These are phyloP conservation scores for Sphinx pinastri DNA, from an alignment of 2,888 invertebrate species.

Conservation along the genomic window DNA sequence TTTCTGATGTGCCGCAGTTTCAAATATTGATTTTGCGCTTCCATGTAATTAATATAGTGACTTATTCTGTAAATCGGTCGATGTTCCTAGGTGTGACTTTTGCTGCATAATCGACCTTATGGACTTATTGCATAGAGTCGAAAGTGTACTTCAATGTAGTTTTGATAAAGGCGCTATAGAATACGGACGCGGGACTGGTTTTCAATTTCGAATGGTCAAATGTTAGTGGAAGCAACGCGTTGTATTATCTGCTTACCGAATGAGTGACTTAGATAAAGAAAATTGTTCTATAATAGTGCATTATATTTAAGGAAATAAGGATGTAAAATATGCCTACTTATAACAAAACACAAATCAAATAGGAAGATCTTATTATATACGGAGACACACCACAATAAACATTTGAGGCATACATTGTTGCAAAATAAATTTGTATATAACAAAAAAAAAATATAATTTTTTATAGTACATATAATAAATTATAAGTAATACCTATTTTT, in stretches of 20 bases:
- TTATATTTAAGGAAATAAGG: too few species aligned
- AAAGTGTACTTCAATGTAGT: slow-evolving; percentile 42
- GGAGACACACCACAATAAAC: too few species aligned
- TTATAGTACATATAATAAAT: too few species aligned
- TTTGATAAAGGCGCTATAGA: slow-evolving; percentile 52
- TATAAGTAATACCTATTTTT: too few species aligned
- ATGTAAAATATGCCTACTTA: too few species aligned
- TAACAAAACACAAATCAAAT: too few species aligned
- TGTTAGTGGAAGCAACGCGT: background rate
- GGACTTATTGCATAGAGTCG: slow-evolving; percentile 44
- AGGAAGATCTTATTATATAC: too few species aligned
- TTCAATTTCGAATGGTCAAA: slow-evolving; percentile 49
- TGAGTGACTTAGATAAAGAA: too few species aligned
- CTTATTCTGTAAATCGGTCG: slow-evolving; percentile 67
- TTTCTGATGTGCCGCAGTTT: slow-evolving; percentile 29
- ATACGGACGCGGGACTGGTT: slow-evolving; percentile 66
- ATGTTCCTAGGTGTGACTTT: slow-evolving; percentile 42
- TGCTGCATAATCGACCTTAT: slow-evolving; percentile 56
- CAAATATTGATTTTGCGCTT: slow-evolving; percentile 44
- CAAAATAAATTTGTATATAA: too few species aligned
- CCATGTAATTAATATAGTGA: slow-evolving; percentile 56
- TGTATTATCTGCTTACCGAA: background rate
- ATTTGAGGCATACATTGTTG: too few species aligned
- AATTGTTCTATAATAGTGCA: too few species aligned
- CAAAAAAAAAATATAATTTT: too few species aligned